Evolutionary conservation across 2,888 invertebrate genomes (phyloP).

Genomic region (Congeria kusceri): DNA sequence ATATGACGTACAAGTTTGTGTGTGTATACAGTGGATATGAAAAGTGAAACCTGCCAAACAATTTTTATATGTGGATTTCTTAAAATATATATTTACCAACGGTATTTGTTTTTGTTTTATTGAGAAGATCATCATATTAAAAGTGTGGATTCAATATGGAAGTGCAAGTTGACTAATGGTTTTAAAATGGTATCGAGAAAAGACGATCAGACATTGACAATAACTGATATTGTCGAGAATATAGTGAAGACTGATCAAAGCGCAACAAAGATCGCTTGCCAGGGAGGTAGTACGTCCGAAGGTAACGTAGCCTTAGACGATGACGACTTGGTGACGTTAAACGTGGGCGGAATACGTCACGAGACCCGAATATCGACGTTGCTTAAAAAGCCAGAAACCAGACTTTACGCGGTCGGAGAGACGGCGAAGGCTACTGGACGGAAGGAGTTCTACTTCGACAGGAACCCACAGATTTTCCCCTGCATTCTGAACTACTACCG

Average conservation of each 20-base stretch:
- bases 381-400: slow-evolving; percentile 62
- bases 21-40: too few relatives aligned
- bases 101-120: too few relatives aligned
- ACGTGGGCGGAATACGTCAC: slow-evolving; percentile 69
- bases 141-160: too few relatives aligned
- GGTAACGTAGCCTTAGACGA: slow-evolving; percentile 16
- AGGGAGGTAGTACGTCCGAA: too few relatives aligned
- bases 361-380: slow-evolving; percentile 68
- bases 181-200: slow-evolving; percentile 29
- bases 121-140: too few relatives aligned
- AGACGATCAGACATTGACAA: slow-evolving; percentile 44
- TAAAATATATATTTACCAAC: too few relatives aligned
- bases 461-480: slow-evolving; percentile 71
- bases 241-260: slow-evolving; percentile 55
- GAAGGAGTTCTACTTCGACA: slow-evolving; percentile 72
- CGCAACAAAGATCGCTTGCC: slow-evolving; percentile 12
- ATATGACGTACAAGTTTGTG: too few relatives aligned
- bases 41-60: too few relatives aligned
- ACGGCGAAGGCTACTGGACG: slow-evolving; percentile 65
- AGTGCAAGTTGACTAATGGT: slow-evolving; percentile 5
- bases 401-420: slow-evolving; percentile 65
- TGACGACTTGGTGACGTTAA: slow-evolving; percentile 64
- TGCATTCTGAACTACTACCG: slow-evolving; percentile 73
- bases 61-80: too few relatives aligned
- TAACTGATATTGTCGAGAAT: slow-evolving; percentile 55